Percentiles rank a stretch among this genome's conserved stretches.
phyloP scores from a whole-genome alignment of 2,888 invertebrate species.

The Flexamia atlantica region DNA sequence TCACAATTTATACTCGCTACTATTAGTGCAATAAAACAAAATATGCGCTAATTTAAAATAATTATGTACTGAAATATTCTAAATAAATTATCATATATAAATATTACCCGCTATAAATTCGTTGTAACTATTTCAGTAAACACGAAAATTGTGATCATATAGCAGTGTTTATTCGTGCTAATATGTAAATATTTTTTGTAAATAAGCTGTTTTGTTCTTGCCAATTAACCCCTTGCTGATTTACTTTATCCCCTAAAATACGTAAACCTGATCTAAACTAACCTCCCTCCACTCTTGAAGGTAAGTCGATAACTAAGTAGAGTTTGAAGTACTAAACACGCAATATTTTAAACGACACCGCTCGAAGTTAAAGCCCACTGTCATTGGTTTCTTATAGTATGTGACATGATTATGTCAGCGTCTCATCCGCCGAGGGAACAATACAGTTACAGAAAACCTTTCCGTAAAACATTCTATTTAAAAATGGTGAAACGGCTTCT shows the following conservation, averaged over 20 bases:
- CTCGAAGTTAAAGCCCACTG: not conserved
- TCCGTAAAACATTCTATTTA: too few species aligned
- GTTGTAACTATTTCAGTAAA: not conserved
- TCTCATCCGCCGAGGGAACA: too few species aligned
- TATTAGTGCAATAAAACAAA: not conserved
- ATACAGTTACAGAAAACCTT: too few species aligned
- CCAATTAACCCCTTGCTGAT: conserved; percentile 5
- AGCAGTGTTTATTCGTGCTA: conserved; percentile 18
- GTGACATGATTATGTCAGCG: too few species aligned
- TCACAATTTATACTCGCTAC: conserved; percentile 39
- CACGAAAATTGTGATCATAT: conserved; percentile 53
- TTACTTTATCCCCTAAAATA: conserved; percentile 11
- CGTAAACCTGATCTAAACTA: conserved; percentile 14
- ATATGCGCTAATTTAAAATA: not conserved
- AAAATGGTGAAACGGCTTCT: too few species aligned
- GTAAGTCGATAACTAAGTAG: conserved; percentile 43
- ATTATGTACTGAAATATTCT: not conserved
- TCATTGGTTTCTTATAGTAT: not conserved
- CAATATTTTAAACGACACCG: not conserved
- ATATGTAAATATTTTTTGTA: conserved; percentile 49
- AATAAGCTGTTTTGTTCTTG: conserved; percentile 38
- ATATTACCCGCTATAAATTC: not conserved
- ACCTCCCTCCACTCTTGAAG: conserved; percentile 1
- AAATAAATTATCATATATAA: not conserved
- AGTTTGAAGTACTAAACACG: not conserved